A percentile compares a stretch with the other conserved stretches of the same genome.
Conservation (phyloP, 2,113 vertebrate species). For the Morone saxatilis region DNA sequence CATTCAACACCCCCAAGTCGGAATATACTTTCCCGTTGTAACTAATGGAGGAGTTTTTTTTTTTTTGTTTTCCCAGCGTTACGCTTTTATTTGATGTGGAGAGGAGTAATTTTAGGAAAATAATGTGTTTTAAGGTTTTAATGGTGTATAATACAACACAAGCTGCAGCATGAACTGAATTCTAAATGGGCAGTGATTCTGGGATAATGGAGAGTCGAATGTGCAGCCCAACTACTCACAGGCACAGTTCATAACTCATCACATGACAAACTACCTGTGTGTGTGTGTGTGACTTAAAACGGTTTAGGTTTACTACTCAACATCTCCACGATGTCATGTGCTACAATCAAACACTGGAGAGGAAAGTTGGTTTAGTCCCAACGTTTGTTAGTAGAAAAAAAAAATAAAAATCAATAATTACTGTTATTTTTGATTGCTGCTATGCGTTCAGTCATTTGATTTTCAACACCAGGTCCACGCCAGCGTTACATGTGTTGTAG, state of each 20-base stretch:
- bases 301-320: constrained; percentile 4
- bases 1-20: constrained; percentile 30
- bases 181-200: constrained; percentile 23
- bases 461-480: constrained; percentile 24
- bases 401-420: constrained; percentile 22
- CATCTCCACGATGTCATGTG: constrained; percentile 22
- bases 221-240: constrained; percentile 22
- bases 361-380: constrained; percentile 19
- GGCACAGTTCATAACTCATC: constrained; percentile 23
- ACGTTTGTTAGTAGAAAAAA: constrained; percentile 12
- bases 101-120: constrained; percentile 40
- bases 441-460: constrained; percentile 5
- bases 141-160: constrained; percentile 59
- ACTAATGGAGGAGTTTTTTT: constrained; percentile 19
- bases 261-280: constrained; percentile 11
- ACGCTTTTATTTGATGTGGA: constrained; percentile 28
- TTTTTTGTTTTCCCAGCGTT: constrained; percentile 17
- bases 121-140: constrained; percentile 35
- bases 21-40: constrained; percentile 9
- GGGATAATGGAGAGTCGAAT: constrained; percentile 22
- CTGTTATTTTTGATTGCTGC: constrained; percentile 31
- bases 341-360: constrained; percentile 42
- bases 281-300: constrained; percentile 3
- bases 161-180: constrained; percentile 35
- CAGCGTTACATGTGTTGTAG: constrained; percentile 34